Percentiles rank a stretch among this genome's conserved stretches.
phyloP scores from a whole-genome alignment of 35 echinoderm and acorn worm species.

The Strongylocentrotus purpuratus region DNA sequence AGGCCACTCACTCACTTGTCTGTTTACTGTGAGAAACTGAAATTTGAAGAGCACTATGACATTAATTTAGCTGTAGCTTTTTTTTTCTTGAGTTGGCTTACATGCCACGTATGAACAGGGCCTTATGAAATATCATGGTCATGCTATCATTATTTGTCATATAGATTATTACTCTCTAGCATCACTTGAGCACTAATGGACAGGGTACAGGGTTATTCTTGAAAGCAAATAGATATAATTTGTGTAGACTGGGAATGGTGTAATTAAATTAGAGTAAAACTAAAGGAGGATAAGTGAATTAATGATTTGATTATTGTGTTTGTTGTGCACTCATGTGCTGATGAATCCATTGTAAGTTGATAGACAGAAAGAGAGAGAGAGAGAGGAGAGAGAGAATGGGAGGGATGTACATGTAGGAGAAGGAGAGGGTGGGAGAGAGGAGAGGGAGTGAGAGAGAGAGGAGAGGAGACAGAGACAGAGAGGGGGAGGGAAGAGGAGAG shows the following conservation, averaged over 20 bases:
- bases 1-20: too few relatives aligned
- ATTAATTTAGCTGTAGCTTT: too few relatives aligned
- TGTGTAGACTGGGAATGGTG: background rate
- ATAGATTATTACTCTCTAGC: background rate
- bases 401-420: too few relatives aligned
- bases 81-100: too few relatives aligned
- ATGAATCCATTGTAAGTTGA: background rate
- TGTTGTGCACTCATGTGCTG: background rate
- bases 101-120: background rate
- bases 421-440: too few relatives aligned
- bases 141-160: background rate
- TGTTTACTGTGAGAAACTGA: too few relatives aligned
- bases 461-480: background rate
- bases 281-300: background rate
- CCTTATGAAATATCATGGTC: background rate
- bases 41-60: too few relatives aligned
- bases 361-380: background rate
- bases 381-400: too few relatives aligned
- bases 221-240: constrained; percentile 5
- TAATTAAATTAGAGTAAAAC: background rate
- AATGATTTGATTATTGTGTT: background rate
- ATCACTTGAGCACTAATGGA: background rate
- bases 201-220: background rate
- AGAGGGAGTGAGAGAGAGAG: background rate
- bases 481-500: too few relatives aligned